A percentile compares a stretch with the other conserved stretches of the same genome.
Conservation (phyloP, 2,113 vertebrate species). For the Carlito syrichta region DNA sequence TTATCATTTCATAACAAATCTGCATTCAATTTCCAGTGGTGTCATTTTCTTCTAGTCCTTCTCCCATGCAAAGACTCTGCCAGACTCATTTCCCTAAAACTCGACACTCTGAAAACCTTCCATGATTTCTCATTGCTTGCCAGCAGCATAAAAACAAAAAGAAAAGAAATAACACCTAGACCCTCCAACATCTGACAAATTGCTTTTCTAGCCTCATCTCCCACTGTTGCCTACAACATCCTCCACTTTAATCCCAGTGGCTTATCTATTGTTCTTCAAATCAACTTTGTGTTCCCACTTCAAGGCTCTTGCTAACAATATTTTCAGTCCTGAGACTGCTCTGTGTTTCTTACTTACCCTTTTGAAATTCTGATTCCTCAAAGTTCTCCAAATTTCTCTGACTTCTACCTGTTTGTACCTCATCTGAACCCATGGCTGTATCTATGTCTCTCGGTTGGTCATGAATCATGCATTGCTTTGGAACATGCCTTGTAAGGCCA, state of each 20-base stretch:
- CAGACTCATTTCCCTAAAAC: neutral
- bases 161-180: neutral
- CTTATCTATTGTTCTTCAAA: slow-evolving; percentile 10
- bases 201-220: neutral
- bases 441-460: neutral
- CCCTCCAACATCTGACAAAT: neutral
- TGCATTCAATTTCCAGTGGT: neutral
- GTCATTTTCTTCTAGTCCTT: neutral
- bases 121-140: neutral
- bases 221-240: neutral
- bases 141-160: neutral
- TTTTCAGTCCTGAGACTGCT: neutral
- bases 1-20: slow-evolving; percentile 11
- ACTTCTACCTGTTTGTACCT: neutral
- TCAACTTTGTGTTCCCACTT: neutral
- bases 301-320: neutral
- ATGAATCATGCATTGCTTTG: neutral
- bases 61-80: neutral
- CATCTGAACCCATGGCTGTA: neutral
- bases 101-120: neutral
- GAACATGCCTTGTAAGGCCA: neutral
- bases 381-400: neutral
- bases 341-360: neutral
- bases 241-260: neutral
- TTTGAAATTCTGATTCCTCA: neutral